Conservation (phyloP, 2,888 invertebrate genomes). For the Coleophora flavipennella region DNA sequence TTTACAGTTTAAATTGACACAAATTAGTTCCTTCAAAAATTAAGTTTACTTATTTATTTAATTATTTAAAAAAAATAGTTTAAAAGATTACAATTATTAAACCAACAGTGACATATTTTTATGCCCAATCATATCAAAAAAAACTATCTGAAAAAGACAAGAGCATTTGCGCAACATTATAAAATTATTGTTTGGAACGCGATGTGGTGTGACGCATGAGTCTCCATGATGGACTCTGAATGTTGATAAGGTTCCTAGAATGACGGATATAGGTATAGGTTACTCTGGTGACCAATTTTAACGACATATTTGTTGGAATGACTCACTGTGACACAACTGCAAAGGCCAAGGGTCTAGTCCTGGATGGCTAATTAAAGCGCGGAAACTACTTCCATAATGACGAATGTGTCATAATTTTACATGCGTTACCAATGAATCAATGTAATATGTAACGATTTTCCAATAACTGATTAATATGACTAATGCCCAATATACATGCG, state of each 20-base stretch:
- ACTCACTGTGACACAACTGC: constrained; percentile 31
- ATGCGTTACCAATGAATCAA: constrained; percentile 45
- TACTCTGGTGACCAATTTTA: constrained; percentile 16
- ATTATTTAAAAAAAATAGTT: too few species aligned
- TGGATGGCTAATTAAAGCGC: constrained; percentile 27
- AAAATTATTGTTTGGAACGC: constrained; percentile 17
- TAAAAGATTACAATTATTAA: too few species aligned
- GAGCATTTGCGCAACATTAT: constrained; percentile 24
- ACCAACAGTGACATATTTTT: too few species aligned
- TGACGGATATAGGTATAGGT: constrained; percentile 27
- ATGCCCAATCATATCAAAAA: too few species aligned
- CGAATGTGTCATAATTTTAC: constrained; percentile 40
- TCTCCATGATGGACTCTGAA: too few species aligned
- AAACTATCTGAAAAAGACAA: constrained; percentile 10
- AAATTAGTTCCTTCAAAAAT: too few species aligned
- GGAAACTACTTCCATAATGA: constrained; percentile 45
- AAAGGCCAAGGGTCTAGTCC: constrained; percentile 33
- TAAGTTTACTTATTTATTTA: too few species aligned
- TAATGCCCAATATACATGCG: constrained; percentile 1
- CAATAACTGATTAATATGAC: constrained; percentile 11
- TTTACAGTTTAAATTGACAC: too few species aligned
- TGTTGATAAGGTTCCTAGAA: constrained; percentile 27
- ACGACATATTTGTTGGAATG: constrained; percentile 34
- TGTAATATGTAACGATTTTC: constrained; percentile 23
- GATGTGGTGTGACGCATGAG: constrained; percentile 20